These are phyloP conservation scores for Lycocorax pyrrhopterus DNA, from an alignment of 2,113 vertebrate species.

Conservation along the genomic window DNA sequence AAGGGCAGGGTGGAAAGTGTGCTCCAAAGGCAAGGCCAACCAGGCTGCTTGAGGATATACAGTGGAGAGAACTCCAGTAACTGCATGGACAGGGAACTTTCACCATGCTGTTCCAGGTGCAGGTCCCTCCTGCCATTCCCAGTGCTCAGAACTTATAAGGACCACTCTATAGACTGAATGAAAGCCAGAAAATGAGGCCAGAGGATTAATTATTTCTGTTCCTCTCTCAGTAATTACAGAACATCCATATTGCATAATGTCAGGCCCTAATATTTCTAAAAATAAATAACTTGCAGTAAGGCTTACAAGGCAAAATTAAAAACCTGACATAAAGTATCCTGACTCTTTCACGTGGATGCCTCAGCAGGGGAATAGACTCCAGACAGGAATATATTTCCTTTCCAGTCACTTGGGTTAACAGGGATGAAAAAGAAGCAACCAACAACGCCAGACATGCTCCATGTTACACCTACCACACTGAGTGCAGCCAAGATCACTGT, in stretches of 20 bases:
- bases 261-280: not conserved
- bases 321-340: not conserved
- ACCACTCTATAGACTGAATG: not conserved
- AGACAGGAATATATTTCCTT: not conserved
- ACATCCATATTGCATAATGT: not conserved
- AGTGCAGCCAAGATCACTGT: not conserved
- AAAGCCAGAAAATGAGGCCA: not conserved
- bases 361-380: not conserved
- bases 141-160: not conserved
- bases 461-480: not conserved
- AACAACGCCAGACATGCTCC: accelerated
- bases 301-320: not conserved
- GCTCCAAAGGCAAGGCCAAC: not conserved
- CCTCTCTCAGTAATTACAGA: not conserved
- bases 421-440: not conserved
- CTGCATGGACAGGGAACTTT: not conserved
- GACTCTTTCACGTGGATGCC: not conserved
- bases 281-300: not conserved
- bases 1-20: not conserved
- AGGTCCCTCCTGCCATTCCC: not conserved
- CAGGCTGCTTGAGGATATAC: not conserved
- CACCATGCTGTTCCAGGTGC: not conserved
- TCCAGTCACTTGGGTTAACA: not conserved
- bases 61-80: not conserved
- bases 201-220: not conserved